Conservation (phyloP, 1,140 invertebrate species). For the Elymnias hypermnestra region DNA sequence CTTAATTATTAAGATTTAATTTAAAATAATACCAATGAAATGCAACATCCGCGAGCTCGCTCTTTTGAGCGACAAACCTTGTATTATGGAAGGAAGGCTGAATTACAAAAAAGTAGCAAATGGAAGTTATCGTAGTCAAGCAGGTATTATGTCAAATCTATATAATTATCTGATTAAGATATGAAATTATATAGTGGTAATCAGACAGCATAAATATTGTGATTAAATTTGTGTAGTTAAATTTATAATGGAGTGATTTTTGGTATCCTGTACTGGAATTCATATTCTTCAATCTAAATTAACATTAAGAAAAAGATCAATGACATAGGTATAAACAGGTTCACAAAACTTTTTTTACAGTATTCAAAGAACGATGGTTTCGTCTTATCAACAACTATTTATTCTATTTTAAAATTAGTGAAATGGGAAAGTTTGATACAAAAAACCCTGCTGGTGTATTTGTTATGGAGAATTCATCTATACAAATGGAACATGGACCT, state of each 20-base stretch:
- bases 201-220: too few species aligned
- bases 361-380: slow-evolving; percentile 85
- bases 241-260: too few species aligned
- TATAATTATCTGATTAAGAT: background rate
- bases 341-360: slow-evolving; percentile 34
- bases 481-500: slow-evolving; percentile 78
- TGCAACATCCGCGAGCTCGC: slow-evolving; percentile 80
- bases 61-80: slow-evolving; percentile 75
- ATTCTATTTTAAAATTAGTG: slow-evolving; percentile 85
- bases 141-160: slow-evolving; percentile 37
- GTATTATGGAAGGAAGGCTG: slow-evolving; percentile 80
- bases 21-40: slow-evolving; percentile 80
- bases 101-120: slow-evolving; percentile 80
- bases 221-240: too few species aligned
- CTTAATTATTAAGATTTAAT: too few species aligned
- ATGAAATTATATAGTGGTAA: too few species aligned
- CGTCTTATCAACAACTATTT: slow-evolving; percentile 82
- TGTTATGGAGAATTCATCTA: slow-evolving; percentile 81
- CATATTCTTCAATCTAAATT: too few species aligned
- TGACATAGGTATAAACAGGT: too few species aligned
- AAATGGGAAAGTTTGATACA: slow-evolving; percentile 80
- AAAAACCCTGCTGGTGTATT: slow-evolving; percentile 81
- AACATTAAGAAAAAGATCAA: too few species aligned
- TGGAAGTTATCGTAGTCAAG: slow-evolving; percentile 71
- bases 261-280: too few species aligned